Evolutionary conservation across 2,797 vertebrate genomes (phyloP), one percentile per base, ranked within the genome.

Genomic region (Emydoidea blandingii): DNA sequence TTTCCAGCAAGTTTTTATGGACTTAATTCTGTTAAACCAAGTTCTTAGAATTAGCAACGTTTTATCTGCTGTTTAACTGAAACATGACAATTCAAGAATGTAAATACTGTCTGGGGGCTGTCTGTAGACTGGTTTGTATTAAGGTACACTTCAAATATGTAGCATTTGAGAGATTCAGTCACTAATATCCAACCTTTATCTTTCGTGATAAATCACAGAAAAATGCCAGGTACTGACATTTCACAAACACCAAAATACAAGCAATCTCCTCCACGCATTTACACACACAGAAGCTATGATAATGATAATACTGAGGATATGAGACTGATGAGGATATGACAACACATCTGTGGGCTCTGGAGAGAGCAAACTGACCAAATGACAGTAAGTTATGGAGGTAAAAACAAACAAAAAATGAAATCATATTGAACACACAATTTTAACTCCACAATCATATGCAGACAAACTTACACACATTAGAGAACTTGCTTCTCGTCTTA

Each of bases 321-420:
- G 59, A 81, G 47, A 37, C 49, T 85, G 76, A 72, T 11, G 59
- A 25, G 14, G 6, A 82, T 19, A 90, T 3, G 59, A 57, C 57
- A 91, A 56, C 0, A 0, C 29, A 18, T 62, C 53, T 74, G n/a
- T 59, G 37, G 68, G 29, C 88, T 84, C 74, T n/a, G 10, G 78
- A 87, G 21, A 62, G 59, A 68, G 78, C n/a, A 83, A 87, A 90
- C 88, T 90, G 23, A 56, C n/a, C 44, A 68, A 2, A 12, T 27
- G 23, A 41, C 52, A 81, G 37, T 41, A 54, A 25, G 81, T 41
- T 41, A 44, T 52, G 82, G 85, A 49, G 74, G 6, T 44, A 53
- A 93, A 93, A 78, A 65, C 1, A 94, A 80, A 90, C 5, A 2
- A 82, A 76, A 72, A 57, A 68, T 21, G n/a, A 68, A 68, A 68